Percentiles rank a stretch among this genome's conserved stretches.
Conservation (phyloP, 2,113 vertebrate species). For the Sula dactylatra region DNA sequence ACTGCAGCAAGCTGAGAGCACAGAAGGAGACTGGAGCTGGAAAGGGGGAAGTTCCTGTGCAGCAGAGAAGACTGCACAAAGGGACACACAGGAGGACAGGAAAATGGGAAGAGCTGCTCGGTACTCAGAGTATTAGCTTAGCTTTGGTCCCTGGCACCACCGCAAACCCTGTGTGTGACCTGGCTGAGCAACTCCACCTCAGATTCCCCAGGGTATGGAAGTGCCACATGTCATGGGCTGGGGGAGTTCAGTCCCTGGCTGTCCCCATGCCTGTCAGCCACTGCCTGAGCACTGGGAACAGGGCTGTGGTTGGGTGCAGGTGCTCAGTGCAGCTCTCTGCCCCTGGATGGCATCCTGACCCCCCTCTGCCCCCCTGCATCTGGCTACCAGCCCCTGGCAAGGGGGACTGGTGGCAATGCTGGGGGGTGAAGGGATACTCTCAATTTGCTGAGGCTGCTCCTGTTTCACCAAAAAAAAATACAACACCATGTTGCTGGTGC, state of each 20-base stretch:
- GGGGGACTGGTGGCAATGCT: background rate
- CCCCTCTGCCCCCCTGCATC: no score
- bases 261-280: background rate
- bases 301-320: background rate
- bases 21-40: background rate
- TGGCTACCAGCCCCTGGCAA: background rate
- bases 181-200: background rate
- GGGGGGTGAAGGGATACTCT: background rate
- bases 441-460: background rate
- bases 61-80: background rate
- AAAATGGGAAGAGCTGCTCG: background rate
- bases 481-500: background rate
- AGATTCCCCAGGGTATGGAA: background rate
- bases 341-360: background rate
- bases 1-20: background rate
- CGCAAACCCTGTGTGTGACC: background rate
- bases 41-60: background rate
- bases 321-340: background rate
- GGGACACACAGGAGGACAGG: fast-evolving
- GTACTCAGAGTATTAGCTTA: background rate
- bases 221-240: background rate
- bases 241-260: background rate
- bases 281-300: background rate
- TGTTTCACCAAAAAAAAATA: background rate
- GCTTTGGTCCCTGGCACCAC: background rate